Evolutionary conservation across 2,888 invertebrate genomes (phyloP).

Genomic region (Cactoblastis cactorum): DNA sequence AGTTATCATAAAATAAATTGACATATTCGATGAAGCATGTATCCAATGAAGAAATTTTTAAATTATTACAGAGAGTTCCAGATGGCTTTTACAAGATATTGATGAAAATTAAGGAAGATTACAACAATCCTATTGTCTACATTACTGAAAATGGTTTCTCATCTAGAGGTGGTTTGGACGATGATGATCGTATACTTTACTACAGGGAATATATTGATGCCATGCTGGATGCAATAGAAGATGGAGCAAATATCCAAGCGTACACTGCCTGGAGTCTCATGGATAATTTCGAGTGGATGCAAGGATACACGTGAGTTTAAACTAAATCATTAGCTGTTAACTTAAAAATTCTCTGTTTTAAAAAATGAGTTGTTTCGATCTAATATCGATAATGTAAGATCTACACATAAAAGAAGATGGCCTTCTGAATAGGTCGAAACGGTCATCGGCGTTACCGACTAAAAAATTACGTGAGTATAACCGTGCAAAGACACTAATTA

Average conservation of each 20-base stretch:
- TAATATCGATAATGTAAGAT: no score
- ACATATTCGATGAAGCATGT: no score
- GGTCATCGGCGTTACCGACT: no score
- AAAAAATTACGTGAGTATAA: no score
- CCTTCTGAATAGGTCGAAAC: no score
- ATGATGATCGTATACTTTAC: slow-evolving; percentile 47
- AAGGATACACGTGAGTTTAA: slow-evolving; percentile 66
- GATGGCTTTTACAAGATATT: slow-evolving; percentile 28
- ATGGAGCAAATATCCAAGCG: slow-evolving; percentile 53
- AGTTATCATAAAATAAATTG: no score
- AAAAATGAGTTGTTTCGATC: no score
- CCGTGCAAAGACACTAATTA: no score
- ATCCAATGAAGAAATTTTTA: no score
- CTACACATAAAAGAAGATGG: no score
- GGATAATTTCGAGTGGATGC: slow-evolving; percentile 80
- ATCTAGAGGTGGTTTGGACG: slow-evolving; percentile 36
- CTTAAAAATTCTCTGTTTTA: no score
- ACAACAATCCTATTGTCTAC: slow-evolving; percentile 65
- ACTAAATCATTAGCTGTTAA: no score
- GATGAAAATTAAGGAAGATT: slow-evolving; percentile 54
- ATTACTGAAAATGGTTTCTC: slow-evolving; percentile 74
- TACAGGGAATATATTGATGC: slow-evolving; percentile 45
- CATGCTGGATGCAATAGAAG: slow-evolving; percentile 51
- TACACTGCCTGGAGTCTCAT: slow-evolving; percentile 79
- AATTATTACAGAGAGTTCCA: not conserved